Base-by-base conservation (phyloP, 2,113 vertebrate species). In the Aleadryas rufinucha region DNA sequence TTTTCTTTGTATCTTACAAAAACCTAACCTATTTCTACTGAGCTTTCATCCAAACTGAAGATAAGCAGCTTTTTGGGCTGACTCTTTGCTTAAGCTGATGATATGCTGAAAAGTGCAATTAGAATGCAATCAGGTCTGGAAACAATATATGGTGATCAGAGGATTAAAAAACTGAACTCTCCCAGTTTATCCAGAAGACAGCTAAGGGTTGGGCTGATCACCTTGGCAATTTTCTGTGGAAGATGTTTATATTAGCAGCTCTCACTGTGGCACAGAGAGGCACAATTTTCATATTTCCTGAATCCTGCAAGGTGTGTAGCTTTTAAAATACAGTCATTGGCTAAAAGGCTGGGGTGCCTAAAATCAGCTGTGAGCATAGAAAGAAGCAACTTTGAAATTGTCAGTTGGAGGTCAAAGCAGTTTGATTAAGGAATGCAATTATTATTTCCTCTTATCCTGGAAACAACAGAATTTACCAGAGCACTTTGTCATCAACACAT, bases 321-420 rank as follows among this genome's bases (percentile, higher is more conserved):
- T 87, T 18, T 44, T 52, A n/a, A 70, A 88, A 41, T 6, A 37
- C 6, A 21, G 8, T 53, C 10, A 1, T 2, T 39, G 33, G 30
- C 22, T 65, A 13, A 54, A 72, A 63, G 33, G 19, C 2, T 31
- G 45, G 41, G 33, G 20, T 76, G 39, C 27, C 42, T 61, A 35
- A 35, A 59, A 63, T 37, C 64, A 81, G 6, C 79, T 69, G 16
- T 22, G 72, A 33, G 26, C 5, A 1, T 0, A 70, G 47, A 76
- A 90, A 84, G 68, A 35, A 72, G n/a, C 50, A 96, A 93, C 82
- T 87, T 86, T 64, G 60, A 56, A 87, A 80, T 74, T 83, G 80
- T 77, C 93, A 89, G 61, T 61, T 80, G 60, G 97, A 93, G 94
- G 91, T 97, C 94, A 93, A 81, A 97, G 63, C 60, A 75, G 37